Conservation (phyloP, 2,888 invertebrate species). For the Opisthograptis luteolata region DNA sequence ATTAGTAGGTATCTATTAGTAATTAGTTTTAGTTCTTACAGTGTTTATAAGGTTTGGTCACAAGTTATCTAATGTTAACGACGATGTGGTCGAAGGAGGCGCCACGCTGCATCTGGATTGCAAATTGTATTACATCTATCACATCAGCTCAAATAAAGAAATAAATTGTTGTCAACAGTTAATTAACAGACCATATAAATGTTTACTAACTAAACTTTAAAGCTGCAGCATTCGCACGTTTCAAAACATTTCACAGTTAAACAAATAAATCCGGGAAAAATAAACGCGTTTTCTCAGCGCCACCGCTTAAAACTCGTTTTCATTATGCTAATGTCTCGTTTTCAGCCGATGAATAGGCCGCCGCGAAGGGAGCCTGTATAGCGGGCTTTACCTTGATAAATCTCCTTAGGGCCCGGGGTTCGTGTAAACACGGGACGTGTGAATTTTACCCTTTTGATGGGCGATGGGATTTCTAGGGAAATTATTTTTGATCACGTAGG, state of each 20-base stretch:
- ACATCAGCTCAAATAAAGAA: too few relatives aligned
- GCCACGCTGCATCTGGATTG: too few relatives aligned
- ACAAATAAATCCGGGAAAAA: constrained; percentile 16
- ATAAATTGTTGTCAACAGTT: too few relatives aligned
- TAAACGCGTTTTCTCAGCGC: constrained; percentile 28
- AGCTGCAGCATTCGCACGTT: not conserved
- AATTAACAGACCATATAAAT: not conserved
- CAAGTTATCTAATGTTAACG: too few relatives aligned
- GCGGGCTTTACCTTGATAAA: constrained; percentile 50
- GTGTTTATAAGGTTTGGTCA: too few relatives aligned
- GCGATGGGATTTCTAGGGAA: constrained; percentile 2
- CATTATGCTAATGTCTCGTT: constrained; percentile 66
- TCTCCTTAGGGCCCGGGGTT: constrained; percentile 42
- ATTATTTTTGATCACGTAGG: not conserved
- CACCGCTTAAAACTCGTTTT: constrained; percentile 50
- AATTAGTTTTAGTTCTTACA: too few relatives aligned
- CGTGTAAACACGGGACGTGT: constrained; percentile 22
- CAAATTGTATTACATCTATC: too few relatives aligned
- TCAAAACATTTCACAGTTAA: constrained; percentile 3
- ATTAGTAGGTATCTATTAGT: too few relatives aligned
- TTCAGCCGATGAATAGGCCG: constrained; percentile 50
- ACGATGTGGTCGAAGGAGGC: too few relatives aligned
- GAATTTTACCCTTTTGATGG: constrained; percentile 23
- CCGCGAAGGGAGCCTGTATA: constrained; percentile 35
- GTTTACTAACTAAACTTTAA: too few relatives aligned